phyloP scores from a whole-genome alignment of 2,113 vertebrate genomes.

The Semnornis frantzii region DNA sequence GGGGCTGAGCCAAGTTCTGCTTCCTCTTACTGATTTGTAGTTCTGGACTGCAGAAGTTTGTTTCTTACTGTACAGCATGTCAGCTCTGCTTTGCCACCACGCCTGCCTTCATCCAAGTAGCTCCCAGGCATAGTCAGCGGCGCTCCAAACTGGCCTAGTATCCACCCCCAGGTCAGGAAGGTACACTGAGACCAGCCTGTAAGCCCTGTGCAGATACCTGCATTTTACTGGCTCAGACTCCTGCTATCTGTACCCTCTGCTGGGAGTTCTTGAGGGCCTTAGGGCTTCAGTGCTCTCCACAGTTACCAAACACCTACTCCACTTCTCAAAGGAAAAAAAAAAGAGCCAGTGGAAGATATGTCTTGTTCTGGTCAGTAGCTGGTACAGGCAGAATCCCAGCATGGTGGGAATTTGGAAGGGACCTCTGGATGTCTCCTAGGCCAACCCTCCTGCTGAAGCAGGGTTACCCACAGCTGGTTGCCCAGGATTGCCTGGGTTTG shows the following conservation, averaged over 20 bases:
- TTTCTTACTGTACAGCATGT: accelerated
- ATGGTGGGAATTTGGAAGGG: not conserved
- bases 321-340: not conserved
- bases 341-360: not conserved
- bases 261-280: not conserved
- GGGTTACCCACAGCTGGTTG: not conserved
- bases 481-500: not conserved
- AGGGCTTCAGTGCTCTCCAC: not conserved
- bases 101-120: not conserved
- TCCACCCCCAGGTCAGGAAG: not conserved
- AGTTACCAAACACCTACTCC: not conserved
- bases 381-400: not conserved
- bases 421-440: not conserved
- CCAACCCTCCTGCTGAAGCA: not conserved
- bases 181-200: accelerated
- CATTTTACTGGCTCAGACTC: not conserved
- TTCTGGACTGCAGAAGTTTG: not conserved
- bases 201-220: not conserved
- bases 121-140: not conserved
- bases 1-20: not conserved
- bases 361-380: not conserved
- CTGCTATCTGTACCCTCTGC: not conserved
- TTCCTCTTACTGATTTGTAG: not conserved
- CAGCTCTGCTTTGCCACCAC: accelerated
- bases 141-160: not conserved